Conservation (phyloP, 2,797 vertebrate species). For the Threskiornis aethiopicus region DNA sequence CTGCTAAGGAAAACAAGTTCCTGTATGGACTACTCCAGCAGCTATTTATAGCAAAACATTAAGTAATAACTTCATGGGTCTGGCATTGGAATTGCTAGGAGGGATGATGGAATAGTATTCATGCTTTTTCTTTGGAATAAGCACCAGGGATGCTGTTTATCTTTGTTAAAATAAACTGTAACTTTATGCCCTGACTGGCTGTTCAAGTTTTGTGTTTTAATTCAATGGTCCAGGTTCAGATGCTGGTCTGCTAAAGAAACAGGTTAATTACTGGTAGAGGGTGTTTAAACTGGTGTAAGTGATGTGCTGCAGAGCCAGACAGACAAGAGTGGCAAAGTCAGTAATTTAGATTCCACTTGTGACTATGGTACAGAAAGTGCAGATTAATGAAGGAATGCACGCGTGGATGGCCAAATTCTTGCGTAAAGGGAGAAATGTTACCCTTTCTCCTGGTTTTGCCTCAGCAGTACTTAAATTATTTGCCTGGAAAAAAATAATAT, state of each 20-base stretch:
- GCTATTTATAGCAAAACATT: neutral
- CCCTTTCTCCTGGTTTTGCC: conserved; percentile 17
- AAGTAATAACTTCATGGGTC: neutral
- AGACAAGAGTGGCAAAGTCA: neutral
- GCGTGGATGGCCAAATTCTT: neutral
- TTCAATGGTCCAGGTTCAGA: neutral
- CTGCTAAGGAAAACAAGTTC: neutral
- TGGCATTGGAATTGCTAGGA: neutral
- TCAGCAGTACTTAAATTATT: conserved; percentile 2
- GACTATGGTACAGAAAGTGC: conserved; percentile 8
- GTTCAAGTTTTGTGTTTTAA: neutral
- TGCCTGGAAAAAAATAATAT: neutral
- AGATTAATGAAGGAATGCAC: conserved; percentile 12
- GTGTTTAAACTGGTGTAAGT: neutral
- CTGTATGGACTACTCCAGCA: neutral
- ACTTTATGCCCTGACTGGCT: neutral
- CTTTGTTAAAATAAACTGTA: conserved; percentile 21
- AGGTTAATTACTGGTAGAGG: neutral
- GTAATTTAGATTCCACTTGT: conserved; percentile 18
- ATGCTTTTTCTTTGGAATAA: neutral
- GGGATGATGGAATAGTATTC: neutral
- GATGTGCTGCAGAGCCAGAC: neutral
- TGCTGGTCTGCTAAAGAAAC: neutral
- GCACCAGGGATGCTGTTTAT: neutral
- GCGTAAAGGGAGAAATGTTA: neutral